Evolutionary conservation across 2,113 vertebrate species (phyloP), one percentile per base, ranked within the genome.

Genomic region (Lepus europaeus): DNA sequence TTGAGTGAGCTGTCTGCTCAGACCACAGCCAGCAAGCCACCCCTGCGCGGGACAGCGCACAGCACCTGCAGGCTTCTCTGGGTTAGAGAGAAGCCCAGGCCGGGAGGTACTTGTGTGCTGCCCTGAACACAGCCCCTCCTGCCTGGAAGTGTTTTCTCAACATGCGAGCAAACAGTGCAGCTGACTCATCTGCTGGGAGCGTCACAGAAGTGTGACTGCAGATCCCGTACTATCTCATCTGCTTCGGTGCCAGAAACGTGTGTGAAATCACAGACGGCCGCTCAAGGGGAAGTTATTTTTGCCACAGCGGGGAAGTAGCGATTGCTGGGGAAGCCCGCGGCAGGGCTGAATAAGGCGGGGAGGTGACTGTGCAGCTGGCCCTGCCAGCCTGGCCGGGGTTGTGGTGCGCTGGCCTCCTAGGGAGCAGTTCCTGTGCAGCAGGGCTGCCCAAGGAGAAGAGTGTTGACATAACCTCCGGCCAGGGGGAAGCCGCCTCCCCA

Each of bases 251-350:
- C 96, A 93, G 79, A 70, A 90, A 90, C 56, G 92, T 95, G 51
- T 84, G 90, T 45, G 92, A 97, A 96, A 95, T 97, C 95, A 91
- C 73, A 51, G 77, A 49, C 95, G 92, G 94, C 92, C 96, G 93
- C 96, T 59, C 23, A 91, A 63, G 82, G 94, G 95, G 96, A 97
- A 98, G 96, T 95, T 77, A 91, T 97, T 95, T 95, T 88, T 91
- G 96, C 72, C 5, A 12, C 56, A 69, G 51, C 5, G 27, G 68
- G 56, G 61, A 77, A 81, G 94, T 84, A 85, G 87, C 56, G 12
- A 9, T 27, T 72, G 73, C 72, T 9, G 22, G 73, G 59, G 93
- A 87, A 90, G 91, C 51, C 59, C 8, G 36, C 5, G 89, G 92
- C 33, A 3, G 2, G 8, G 88, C 95, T 27, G 31, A 83, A 12